phyloP scores from a whole-genome alignment of 35 echinoderm and acorn worm genomes.

The Ophioderma brevispina region DNA sequence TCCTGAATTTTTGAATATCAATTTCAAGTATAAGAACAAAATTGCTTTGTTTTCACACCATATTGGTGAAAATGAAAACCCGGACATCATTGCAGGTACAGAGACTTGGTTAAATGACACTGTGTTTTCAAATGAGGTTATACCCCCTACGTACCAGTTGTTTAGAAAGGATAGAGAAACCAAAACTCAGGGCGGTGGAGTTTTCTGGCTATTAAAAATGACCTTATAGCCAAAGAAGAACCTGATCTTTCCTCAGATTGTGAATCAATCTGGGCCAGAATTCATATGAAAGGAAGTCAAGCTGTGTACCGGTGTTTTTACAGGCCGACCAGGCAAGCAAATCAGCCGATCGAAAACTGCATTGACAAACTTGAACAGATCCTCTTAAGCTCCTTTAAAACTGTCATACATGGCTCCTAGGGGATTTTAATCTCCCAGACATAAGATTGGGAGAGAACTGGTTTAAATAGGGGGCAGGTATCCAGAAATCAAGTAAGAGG shows the following conservation, averaged over 20 bases:
- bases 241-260: not conserved
- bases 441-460: no score
- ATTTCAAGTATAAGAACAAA: slow-evolving; percentile 33
- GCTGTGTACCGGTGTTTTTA: not conserved
- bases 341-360: no score
- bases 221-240: not conserved
- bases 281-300: not conserved
- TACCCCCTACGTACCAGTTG: slow-evolving; percentile 2
- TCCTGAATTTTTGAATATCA: not conserved
- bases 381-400: no score
- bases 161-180: slow-evolving; percentile 31
- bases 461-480: no score
- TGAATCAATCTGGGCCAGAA: not conserved
- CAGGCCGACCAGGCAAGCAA: no score
- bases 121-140: slow-evolving; percentile 1
- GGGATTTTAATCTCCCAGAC: no score
- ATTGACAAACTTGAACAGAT: no score
- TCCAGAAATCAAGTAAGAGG: no score
- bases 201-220: slow-evolving; percentile 28
- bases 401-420: no score
- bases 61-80: slow-evolving; percentile 12
- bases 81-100: slow-evolving; percentile 19
- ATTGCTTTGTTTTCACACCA: not conserved
- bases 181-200: not conserved
- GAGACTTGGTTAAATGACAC: slow-evolving; percentile 28